Base-by-base conservation (phyloP, 2,797 vertebrate genomes). In the Enteromius unitaeniatus region DNA sequence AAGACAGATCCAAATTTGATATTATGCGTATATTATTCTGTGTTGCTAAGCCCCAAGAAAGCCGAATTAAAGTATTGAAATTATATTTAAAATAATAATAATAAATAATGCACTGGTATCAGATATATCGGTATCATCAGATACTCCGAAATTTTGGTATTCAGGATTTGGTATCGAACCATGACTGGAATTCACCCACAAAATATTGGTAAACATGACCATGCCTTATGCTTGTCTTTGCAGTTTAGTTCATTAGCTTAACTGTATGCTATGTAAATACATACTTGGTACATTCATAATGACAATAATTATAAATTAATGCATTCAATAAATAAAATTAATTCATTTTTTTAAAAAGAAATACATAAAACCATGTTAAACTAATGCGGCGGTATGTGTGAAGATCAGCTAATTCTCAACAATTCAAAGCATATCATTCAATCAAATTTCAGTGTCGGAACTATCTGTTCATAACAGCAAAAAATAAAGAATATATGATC, bases 401-500 rank as follows among this genome's bases (percentile, higher is more conserved):
- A 64, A 31, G 15, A 31, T 64, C 60, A 15, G 14, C 28, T 64
- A 31, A 31, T 64, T 31, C 31, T 17, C 14, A 31, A 8, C 6
- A 15, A 9, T 28, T 65, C 28, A 65, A 34, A 34, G 26, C 60
- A 65, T 15, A 34, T 34, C 7, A 34, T 65, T 34, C 15, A 34
- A 10, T 65, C 19, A 21, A 19, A 68, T 58, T 40, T 58, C 31
- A 17, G 19, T n/a, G 8, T 60, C 34, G 5, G 8, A 76, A 76
- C 31, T 23, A 58, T 76, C 19, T n/a, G 72, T 6, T 74, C 53
- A 74, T 37, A 74, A 37, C 28, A 37, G 31, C 34, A 76, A 76
- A 40, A 64, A 34, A 74, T 53, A 5, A 14, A 23, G 3, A 76
- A 17, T 42, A 55, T 34, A 34, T 14, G 28, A 55, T 74, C 37